Conservation (phyloP, 2,113 vertebrate species). For the Tetrao urogallus region DNA sequence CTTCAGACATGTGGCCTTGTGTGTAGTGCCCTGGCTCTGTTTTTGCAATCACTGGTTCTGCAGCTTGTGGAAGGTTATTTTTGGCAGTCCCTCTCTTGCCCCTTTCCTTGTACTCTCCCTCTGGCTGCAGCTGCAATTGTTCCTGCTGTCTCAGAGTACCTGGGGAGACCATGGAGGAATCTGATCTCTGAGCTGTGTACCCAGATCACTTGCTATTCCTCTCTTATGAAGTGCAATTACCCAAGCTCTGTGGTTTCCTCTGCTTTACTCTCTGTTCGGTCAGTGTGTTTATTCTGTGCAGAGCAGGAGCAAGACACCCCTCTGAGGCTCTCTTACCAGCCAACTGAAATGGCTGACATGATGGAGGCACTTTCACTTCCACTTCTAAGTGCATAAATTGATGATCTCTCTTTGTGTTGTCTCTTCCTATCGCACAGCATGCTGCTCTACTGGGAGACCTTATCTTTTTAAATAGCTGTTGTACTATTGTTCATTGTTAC, state of each 20-base stretch:
- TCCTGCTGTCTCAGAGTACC: not conserved
- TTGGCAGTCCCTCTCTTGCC: conserved; percentile 31
- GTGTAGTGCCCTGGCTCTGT: conserved; percentile 10
- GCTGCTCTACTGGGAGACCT: not conserved
- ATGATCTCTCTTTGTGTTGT: not conserved
- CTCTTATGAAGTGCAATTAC: not conserved
- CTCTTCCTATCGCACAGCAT: not conserved
- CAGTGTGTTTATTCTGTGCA: not conserved
- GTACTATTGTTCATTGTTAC: not conserved
- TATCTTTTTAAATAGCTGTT: not conserved
- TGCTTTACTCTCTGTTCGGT: not conserved
- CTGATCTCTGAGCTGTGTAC: not conserved
- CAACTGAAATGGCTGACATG: not conserved
- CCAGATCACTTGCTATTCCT: not conserved
- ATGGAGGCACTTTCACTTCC: not conserved
- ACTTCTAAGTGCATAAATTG: not conserved
- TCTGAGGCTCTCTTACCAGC: not conserved
- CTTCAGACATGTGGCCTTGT: not conserved
- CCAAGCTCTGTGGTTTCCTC: not conserved
- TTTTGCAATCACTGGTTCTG: conserved; percentile 47
- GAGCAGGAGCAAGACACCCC: not conserved
- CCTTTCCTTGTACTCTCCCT: not conserved
- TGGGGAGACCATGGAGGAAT: not conserved
- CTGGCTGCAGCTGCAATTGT: not conserved
- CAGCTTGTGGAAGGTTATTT: conserved; percentile 17